Base-by-base conservation (phyloP, 1,140 invertebrate genomes). In the Drosophila serrata region DNA sequence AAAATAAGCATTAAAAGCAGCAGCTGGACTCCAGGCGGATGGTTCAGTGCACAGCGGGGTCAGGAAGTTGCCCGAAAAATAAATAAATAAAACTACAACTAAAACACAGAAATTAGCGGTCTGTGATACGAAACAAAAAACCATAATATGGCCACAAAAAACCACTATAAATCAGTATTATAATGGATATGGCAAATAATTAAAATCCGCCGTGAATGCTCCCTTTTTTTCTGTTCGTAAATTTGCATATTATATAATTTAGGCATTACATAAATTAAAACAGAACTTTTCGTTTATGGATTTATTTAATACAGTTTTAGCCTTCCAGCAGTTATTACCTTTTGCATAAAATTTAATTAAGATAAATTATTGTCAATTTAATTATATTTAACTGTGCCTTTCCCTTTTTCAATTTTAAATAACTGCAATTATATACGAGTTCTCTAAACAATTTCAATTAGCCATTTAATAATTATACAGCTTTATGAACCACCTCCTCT, bases 1-100 rank as follows among this genome's bases (percentile, higher is more conserved):
- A 57, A 69, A 77, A 67, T 63, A 88, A 63, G 79, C 82, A 87
- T 88, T 87, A 87, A 80, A 53, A 70, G 75, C 67, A 62, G 75
- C 75, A 73, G 60, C 75, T 57, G 61, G 75, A 74, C 74, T 72
- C 60, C 60, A 67, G 56, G 69, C 42, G 79, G 46, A 80, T 42
- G 84, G 84, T 84, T 88, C 80, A 79, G 40, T 80, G 84, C 84
- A 49, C 80, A 87, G 84, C 84, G 84, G 84, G 82, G 84, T 84
- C 84, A 88, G 80, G 80, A 87, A 87, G 80, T 86, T 74, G 17
- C 43, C 81, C 62, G 81, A 79, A 86, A 80, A 80, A n/a, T n/a
- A n/a, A n/a, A n/a, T n/a, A n/a, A 67, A 57, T 15, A 48, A 8
- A n/a, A 27, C 22, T 60, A 62, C 57, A 46, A 45, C 22, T 60